Evolutionary conservation across 2,113 vertebrate species (phyloP).

Genomic region (Haemorhous mexicanus): DNA sequence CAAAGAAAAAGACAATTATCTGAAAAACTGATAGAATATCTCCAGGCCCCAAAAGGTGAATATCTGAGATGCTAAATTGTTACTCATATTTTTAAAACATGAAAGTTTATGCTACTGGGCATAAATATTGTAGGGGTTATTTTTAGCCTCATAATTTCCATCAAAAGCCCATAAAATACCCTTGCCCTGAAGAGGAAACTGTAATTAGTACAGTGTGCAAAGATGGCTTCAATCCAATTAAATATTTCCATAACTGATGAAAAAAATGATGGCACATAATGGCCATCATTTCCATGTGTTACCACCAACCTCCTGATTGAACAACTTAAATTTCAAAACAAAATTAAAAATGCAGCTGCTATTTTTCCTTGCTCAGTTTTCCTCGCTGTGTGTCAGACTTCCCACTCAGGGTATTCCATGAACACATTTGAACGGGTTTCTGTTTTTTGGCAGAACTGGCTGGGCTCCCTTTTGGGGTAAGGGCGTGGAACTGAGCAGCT

Average conservation of each 20-base stretch:
- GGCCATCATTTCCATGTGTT: slow-evolving; percentile 31
- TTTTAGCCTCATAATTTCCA: background rate
- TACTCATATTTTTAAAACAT: background rate
- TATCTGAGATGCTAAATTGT: background rate
- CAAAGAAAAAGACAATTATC: background rate
- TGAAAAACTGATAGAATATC: background rate
- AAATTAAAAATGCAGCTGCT: background rate
- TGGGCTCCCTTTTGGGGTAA: background rate
- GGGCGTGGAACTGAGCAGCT: background rate
- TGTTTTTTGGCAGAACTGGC: background rate
- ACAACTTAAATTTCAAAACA: slow-evolving; percentile 28
- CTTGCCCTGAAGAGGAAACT: slow-evolving; percentile 31
- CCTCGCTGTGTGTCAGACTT: background rate
- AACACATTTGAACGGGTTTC: background rate
- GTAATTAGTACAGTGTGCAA: slow-evolving; percentile 32
- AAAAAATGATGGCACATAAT: background rate
- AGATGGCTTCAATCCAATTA: background rate
- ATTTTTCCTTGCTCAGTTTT: background rate
- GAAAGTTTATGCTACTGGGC: background rate
- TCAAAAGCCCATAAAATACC: slow-evolving; percentile 50
- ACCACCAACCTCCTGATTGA: background rate
- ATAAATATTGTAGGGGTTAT: background rate
- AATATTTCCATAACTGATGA: background rate
- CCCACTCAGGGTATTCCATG: background rate
- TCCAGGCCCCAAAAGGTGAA: background rate